phyloP scores from a whole-genome alignment of 2,888 invertebrate species.

The Cerceris rybyensis region DNA sequence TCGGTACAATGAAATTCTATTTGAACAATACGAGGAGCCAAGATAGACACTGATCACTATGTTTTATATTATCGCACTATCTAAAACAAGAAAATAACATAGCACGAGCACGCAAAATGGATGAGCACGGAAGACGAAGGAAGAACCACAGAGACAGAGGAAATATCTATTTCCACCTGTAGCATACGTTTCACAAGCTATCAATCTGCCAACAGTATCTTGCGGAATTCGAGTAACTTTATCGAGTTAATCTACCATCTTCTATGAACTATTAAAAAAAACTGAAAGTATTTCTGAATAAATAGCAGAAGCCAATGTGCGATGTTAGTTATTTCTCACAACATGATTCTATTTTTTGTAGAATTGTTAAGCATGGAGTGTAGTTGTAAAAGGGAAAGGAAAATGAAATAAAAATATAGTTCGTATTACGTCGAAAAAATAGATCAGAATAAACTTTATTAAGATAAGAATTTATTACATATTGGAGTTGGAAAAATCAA shows the following conservation, averaged over 20 bases:
- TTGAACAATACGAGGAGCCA: background rate
- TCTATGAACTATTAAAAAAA: conserved; percentile 15
- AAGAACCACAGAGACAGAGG: conserved; percentile 17
- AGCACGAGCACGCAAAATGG: conserved; percentile 27
- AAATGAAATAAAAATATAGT: too few species aligned
- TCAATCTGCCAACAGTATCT: conserved; percentile 39
- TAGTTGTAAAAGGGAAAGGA: too few species aligned
- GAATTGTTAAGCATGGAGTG: too few species aligned
- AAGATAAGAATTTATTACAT: too few species aligned
- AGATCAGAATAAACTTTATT: too few species aligned
- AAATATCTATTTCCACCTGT: conserved; percentile 58
- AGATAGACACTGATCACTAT: conserved; percentile 18
- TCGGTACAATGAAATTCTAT: background rate
- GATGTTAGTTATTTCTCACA: background rate
- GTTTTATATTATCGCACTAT: conserved; percentile 33
- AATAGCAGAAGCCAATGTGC: background rate
- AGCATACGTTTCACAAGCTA: conserved; percentile 40
- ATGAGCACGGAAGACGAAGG: conserved; percentile 37
- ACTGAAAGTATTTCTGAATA: background rate
- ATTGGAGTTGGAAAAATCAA: too few species aligned
- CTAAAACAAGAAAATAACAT: conserved; percentile 17
- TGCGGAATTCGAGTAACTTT: conserved; percentile 50
- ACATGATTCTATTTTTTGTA: too few species aligned
- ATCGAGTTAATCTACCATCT: conserved; percentile 37
- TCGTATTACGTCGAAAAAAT: too few species aligned